Evolutionary conservation across 2,797 vertebrate species (phyloP), one percentile per base, ranked within the genome.

Genomic region (Epinephelus awoara): DNA sequence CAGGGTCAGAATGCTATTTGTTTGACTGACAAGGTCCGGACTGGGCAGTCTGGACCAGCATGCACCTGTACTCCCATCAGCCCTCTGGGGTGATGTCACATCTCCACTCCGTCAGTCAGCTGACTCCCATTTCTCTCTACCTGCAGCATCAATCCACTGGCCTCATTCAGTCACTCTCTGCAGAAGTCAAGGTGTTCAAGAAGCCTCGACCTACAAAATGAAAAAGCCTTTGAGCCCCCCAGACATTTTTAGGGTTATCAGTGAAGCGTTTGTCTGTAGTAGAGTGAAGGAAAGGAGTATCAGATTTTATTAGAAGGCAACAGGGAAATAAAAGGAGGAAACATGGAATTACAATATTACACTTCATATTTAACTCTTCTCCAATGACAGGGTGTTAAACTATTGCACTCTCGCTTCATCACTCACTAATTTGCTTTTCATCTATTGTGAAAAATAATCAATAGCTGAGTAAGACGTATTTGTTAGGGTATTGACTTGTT

Each of bases 111-210:
- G 78, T 92, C 84, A 87, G 80, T 87, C 85, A 79, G 55, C 21
- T 1, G 57, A 67, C 68, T 87, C 59, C 34, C 42, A 70, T 75
- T 77, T 79, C 65, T 82, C 69, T 72, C 29, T 76, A 91, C 80
- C 86, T 88, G 83, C 78, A 83, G 83, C 86, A 80, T 80, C 85
- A 88, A 84, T 90, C 75, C 81, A 68, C 72, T 86, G 88, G 47
- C 88, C 91, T 90, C 82, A 90, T 91, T 92, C 92, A 82, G 84
- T 92, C 89, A 89, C 5, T 51, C 18, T 55, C 67, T 69, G 67
- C 51, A 64, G 15, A 15, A 80, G 65, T 73, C 80, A 80, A 86
- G 72, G 59, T 89, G 72, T 72, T 82, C 62, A 79, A 83, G n/a
- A 85, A 77, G 63, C 62, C 42, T 83, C 14, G 63, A 79, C 67